Evolutionary conservation across 2,797 vertebrate genomes (phyloP).

Genomic region (Argyrosomus regius): DNA sequence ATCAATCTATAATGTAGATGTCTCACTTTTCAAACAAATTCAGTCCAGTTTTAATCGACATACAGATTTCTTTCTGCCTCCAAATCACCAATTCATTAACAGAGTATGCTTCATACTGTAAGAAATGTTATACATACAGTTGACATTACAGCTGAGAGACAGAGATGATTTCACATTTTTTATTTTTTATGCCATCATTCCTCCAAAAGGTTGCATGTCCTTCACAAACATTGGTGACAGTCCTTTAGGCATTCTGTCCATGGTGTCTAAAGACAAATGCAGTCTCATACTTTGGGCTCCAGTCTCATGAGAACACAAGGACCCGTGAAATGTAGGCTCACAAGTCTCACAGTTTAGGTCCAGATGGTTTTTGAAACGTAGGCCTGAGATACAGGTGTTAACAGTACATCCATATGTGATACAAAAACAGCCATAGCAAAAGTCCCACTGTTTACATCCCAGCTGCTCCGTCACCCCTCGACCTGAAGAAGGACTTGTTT

Average conservation of each 20-base stretch:
- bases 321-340: conserved; percentile 18
- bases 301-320: conserved; percentile 22
- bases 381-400: conserved; percentile 34
- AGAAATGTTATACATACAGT: not conserved
- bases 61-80: not conserved
- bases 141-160: not conserved
- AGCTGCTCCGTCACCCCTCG: conserved; percentile 25
- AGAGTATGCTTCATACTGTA: not conserved
- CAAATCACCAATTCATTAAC: not conserved
- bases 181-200: not conserved
- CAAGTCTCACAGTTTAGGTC: not conserved
- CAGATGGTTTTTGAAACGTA: conserved; percentile 35
- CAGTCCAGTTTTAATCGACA: conserved; percentile 20
- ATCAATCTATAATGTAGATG: not conserved
- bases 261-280: conserved; percentile 24
- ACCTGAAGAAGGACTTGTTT: conserved; percentile 21
- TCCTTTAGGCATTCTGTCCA: conserved; percentile 17
- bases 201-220: conserved; percentile 60
- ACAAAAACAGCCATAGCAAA: conserved; percentile 54
- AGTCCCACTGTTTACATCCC: conserved; percentile 56
- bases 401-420: conserved; percentile 43
- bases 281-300: conserved; percentile 1
- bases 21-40: conserved; percentile 22
- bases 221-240: conserved; percentile 12
- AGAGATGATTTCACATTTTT: not conserved